These are phyloP conservation scores for Xenus cinereus DNA, from an alignment of 2,113 vertebrate species.

Conservation along the genomic window DNA sequence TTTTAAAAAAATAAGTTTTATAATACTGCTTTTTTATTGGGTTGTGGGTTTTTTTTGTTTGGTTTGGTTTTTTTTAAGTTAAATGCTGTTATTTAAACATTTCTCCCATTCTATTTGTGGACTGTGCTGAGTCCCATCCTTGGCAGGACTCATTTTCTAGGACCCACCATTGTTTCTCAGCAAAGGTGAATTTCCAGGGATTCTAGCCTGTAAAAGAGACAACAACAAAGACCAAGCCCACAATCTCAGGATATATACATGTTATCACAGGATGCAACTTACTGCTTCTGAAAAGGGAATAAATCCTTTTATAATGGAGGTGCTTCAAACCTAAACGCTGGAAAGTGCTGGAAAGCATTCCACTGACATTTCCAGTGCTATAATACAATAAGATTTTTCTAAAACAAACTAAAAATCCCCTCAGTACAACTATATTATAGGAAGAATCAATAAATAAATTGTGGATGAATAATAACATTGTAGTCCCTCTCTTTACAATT, in stretches of 20 bases:
- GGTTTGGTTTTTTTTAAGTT: neutral
- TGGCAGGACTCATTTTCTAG: neutral
- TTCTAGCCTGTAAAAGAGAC: neutral
- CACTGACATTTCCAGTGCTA: neutral
- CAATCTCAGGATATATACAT: neutral
- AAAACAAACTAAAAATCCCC: neutral
- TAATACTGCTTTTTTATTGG: neutral
- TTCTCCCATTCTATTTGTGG: neutral
- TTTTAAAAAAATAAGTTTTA: neutral
- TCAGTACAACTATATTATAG: neutral
- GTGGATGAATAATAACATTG: neutral
- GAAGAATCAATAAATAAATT: neutral
- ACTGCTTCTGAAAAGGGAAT: neutral
- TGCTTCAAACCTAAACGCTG: neutral
- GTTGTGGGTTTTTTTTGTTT: neutral
- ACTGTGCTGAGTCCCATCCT: neutral
- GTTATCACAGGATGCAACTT: neutral
- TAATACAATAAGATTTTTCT: neutral
- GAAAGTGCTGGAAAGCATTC: neutral
- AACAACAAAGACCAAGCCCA: neutral
- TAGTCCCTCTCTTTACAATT: neutral
- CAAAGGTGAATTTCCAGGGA: neutral
- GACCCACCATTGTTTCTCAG: neutral
- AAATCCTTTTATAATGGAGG: neutral
- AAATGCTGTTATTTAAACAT: neutral